Conservation (phyloP, 2,888 invertebrate species). For the Drosophila macrospina region DNA sequence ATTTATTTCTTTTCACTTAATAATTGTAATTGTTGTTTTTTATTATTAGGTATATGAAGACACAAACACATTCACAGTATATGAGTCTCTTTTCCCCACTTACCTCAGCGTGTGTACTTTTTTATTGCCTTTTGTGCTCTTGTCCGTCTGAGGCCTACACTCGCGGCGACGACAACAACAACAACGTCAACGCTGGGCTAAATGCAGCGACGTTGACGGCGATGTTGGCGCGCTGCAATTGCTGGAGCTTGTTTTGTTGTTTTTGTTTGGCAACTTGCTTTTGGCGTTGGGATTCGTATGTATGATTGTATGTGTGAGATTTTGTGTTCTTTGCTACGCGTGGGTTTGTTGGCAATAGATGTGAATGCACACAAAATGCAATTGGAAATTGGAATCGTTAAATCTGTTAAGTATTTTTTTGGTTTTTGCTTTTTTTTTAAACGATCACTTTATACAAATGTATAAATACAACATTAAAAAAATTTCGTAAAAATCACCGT, state of each 20-base stretch:
- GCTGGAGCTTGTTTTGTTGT: slow-evolving; percentile 60
- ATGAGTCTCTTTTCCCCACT: slow-evolving; percentile 22
- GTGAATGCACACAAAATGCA: slow-evolving; percentile 50
- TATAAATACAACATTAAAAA: slow-evolving; percentile 36
- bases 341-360: slow-evolving; percentile 35
- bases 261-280: slow-evolving; percentile 59
- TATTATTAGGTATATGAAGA: neutral
- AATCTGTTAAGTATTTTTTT: slow-evolving; percentile 8
- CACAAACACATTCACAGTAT: slow-evolving; percentile 2
- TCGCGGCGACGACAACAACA: slow-evolving; percentile 48
- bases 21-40: slow-evolving; percentile 15
- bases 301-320: slow-evolving; percentile 18
- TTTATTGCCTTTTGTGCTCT: slow-evolving; percentile 47
- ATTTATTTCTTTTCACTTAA: slow-evolving; percentile 11
- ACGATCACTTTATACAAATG: slow-evolving; percentile 33
- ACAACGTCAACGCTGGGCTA: slow-evolving; percentile 48
- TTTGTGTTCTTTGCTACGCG: slow-evolving; percentile 40
- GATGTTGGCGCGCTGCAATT: slow-evolving; percentile 58
- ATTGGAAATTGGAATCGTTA: slow-evolving; percentile 32
- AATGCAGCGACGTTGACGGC: slow-evolving; percentile 44
- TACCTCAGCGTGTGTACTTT: slow-evolving; percentile 52
- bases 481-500: slow-evolving; percentile 27
- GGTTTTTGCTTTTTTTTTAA: slow-evolving; percentile 10
- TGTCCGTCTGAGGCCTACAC: slow-evolving; percentile 46
- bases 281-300: slow-evolving; percentile 50